A percentile compares a stretch with the other conserved stretches of the same genome.
Conservation (phyloP, 2,113 vertebrate species). For the Odocoileus hemionus region DNA sequence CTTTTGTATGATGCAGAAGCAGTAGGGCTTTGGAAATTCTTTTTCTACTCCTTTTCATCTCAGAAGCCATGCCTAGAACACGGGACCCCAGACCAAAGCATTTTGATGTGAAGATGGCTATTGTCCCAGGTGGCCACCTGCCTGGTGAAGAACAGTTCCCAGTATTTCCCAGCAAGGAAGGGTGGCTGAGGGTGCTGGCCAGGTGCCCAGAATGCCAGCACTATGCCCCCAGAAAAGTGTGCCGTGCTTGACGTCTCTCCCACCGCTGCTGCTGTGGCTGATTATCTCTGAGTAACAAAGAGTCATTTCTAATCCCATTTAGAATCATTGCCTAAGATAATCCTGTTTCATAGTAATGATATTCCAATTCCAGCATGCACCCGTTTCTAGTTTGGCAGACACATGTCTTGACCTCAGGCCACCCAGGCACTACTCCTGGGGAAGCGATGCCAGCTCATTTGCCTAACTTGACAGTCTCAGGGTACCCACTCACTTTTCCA, state of each 20-base stretch:
- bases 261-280: background rate
- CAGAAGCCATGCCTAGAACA: slow-evolving; percentile 15
- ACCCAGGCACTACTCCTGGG: slow-evolving; percentile 37
- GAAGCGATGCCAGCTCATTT: slow-evolving; percentile 68
- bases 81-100: background rate
- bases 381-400: slow-evolving; percentile 64
- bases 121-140: slow-evolving; percentile 52
- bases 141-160: slow-evolving; percentile 6
- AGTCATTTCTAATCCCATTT: slow-evolving; percentile 68
- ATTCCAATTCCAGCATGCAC: slow-evolving; percentile 54
- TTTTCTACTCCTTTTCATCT: background rate
- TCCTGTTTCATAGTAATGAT: slow-evolving; percentile 57
- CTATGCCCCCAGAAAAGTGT: slow-evolving; percentile 45
- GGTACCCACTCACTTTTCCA: background rate
- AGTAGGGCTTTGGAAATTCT: background rate
- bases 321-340: slow-evolving; percentile 48
- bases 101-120: slow-evolving; percentile 1
- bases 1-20: background rate
- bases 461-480: slow-evolving; percentile 45
- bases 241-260: slow-evolving; percentile 51
- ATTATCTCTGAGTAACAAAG: slow-evolving; percentile 45
- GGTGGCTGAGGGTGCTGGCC: slow-evolving; percentile 51
- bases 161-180: slow-evolving; percentile 69
- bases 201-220: slow-evolving; percentile 54
- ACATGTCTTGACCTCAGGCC: slow-evolving; percentile 20